Conservation (phyloP, 2,113 vertebrate species). For the Albula glossodonta region DNA sequence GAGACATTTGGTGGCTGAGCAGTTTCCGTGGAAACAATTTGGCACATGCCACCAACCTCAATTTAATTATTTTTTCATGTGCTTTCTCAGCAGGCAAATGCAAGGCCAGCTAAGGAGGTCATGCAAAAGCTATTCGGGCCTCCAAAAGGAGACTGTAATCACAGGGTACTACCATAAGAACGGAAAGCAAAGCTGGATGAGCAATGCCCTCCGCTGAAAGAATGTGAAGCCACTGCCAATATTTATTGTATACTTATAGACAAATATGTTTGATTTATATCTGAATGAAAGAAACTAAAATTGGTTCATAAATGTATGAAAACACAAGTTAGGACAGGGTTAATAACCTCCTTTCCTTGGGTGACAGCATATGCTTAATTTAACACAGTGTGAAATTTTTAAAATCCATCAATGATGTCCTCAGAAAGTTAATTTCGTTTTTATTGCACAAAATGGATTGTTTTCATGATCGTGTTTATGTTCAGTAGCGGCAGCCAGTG, state of each 20-base stretch:
- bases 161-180: not conserved
- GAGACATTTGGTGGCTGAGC: slow-evolving; percentile 54
- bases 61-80: slow-evolving; percentile 49
- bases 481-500: not conserved
- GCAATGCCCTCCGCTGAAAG: too few species aligned
- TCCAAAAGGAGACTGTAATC: slow-evolving; percentile 25
- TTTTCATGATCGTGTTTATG: not conserved
- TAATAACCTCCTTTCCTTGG: not conserved
- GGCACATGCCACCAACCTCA: slow-evolving; percentile 42
- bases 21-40: slow-evolving; percentile 57
- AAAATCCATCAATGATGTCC: not conserved
- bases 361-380: not conserved
- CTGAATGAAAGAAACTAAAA: too few species aligned
- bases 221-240: too few species aligned
- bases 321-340: not conserved
- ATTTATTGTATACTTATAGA: not conserved
- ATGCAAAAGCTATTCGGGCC: slow-evolving; percentile 40
- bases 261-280: too few species aligned
- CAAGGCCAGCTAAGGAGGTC: slow-evolving; percentile 46
- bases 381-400: not conserved
- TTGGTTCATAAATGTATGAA: not conserved
- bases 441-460: not conserved
- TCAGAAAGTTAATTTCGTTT: not conserved
- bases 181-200: too few species aligned
- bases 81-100: slow-evolving; percentile 58